A percentile compares a stretch with the other conserved stretches of the same genome.
Conservation (phyloP, 1,140 invertebrate genomes). For the Rhynchophorus ferrugineus region DNA sequence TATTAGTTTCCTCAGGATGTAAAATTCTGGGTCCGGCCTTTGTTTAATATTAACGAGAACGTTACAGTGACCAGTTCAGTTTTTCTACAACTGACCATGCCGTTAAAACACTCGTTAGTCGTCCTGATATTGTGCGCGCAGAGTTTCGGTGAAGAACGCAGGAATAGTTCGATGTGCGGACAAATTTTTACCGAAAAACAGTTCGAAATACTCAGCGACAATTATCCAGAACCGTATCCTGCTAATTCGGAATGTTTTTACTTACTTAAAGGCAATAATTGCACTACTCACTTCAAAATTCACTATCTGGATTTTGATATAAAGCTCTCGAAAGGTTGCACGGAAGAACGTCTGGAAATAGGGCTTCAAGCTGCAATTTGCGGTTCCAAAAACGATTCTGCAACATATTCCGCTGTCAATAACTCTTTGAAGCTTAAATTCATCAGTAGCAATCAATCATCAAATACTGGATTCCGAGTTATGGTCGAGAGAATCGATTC, state of each 20-base stretch:
- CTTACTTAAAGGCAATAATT: conserved; percentile 44
- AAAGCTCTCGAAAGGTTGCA: conserved; percentile 43
- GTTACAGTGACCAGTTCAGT: too few relatives aligned
- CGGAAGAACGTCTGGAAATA: conserved; percentile 44
- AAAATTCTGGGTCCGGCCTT: not conserved
- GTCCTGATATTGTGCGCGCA: too few relatives aligned
- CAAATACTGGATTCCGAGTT: conserved; percentile 45
- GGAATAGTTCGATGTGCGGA: conserved; percentile 22
- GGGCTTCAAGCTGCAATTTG: conserved; percentile 42
- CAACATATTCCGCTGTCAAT: conserved; percentile 43
- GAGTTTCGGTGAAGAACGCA: too few relatives aligned
- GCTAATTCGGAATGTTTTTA: conserved; percentile 44
- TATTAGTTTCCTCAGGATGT: not conserved
- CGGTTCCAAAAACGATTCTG: conserved; percentile 42
- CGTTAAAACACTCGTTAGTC: not conserved
- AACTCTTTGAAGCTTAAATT: conserved; percentile 36
- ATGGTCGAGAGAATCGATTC: conserved; percentile 40
- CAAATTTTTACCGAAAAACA: conserved; percentile 30
- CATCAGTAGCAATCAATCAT: conserved; percentile 17
- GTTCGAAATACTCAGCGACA: conserved; percentile 42
- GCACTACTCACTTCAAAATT: conserved; percentile 47
- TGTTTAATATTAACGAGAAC: not conserved
- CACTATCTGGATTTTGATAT: conserved; percentile 50
- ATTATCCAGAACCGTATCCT: conserved; percentile 47
- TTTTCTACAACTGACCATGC: not conserved